phyloP scores from a whole-genome alignment of 2,888 invertebrate genomes.

The Drosophila algonquin region DNA sequence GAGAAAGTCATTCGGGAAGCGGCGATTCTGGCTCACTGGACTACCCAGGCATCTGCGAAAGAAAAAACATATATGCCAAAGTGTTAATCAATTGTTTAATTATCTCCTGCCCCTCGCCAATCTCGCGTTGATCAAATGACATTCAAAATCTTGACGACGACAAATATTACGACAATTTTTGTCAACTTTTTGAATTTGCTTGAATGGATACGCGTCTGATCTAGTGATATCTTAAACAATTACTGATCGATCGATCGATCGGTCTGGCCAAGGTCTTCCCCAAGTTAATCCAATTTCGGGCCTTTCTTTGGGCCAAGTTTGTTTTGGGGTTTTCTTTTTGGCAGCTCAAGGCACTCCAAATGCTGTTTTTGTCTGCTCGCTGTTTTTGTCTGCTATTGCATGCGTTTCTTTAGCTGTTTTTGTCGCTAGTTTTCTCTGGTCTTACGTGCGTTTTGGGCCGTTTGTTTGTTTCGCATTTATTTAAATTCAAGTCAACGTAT shows the following conservation, averaged over 20 bases:
- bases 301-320: not conserved
- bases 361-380: too few species aligned
- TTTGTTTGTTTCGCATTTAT: too few species aligned
- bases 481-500: too few species aligned
- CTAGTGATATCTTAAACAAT: slow-evolving; percentile 25
- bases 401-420: too few species aligned
- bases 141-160: slow-evolving; percentile 19
- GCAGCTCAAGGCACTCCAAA: not conserved
- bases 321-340: not conserved
- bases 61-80: slow-evolving; percentile 6
- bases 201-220: slow-evolving; percentile 30
- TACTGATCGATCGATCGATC: slow-evolving; percentile 5
- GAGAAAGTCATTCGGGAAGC: slow-evolving; percentile 83
- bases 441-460: too few species aligned
- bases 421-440: too few species aligned
- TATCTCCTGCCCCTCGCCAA: not conserved
- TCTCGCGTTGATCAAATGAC: slow-evolving; percentile 44
- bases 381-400: too few species aligned
- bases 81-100: slow-evolving; percentile 31
- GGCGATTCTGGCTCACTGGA: slow-evolving; percentile 56
- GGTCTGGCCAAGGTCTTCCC: slow-evolving; percentile 14
- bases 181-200: slow-evolving; percentile 30
- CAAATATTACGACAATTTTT: slow-evolving; percentile 38
- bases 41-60: slow-evolving; percentile 39
- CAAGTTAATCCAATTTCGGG: not conserved